Evolutionary conservation across 2,888 invertebrate genomes (phyloP).

Genomic region (Polyommatus icarus): DNA sequence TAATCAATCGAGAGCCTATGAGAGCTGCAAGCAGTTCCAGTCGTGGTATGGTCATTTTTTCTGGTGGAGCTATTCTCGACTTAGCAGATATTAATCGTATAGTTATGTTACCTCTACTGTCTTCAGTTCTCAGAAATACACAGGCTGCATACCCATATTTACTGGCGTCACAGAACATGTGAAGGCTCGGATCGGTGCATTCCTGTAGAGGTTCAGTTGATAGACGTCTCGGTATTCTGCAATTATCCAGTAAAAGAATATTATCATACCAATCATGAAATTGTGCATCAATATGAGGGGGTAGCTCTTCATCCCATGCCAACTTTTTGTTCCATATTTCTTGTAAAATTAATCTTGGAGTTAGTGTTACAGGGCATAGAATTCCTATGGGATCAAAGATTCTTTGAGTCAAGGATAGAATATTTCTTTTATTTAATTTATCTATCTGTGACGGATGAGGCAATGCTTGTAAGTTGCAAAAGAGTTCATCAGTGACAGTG

Average conservation of each 20-base stretch:
- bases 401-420: background rate
- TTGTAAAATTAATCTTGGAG: background rate
- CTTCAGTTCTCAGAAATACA: too few relatives aligned
- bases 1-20: background rate
- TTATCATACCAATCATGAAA: background rate
- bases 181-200: too few relatives aligned
- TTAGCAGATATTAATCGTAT: background rate
- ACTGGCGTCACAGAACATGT: too few relatives aligned
- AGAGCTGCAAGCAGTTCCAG: background rate
- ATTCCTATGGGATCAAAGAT: background rate
- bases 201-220: too few relatives aligned
- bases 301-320: too few relatives aligned
- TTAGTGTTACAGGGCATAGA: background rate
- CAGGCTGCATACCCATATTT: too few relatives aligned
- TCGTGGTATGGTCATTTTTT: background rate
- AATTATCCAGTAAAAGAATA: background rate
- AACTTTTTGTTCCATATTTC: background rate
- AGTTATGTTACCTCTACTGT: background rate
- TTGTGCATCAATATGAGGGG: background rate
- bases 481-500: too few relatives aligned
- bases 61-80: background rate
- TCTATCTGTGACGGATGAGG: background rate
- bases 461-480: slow-evolving; percentile 30
- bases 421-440: background rate
- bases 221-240: background rate